A percentile compares a stretch with the other conserved stretches of the same genome.
Evolutionary conservation across 1,140 invertebrate genomes (phyloP).

Genomic region (Drosophila leontia): DNA sequence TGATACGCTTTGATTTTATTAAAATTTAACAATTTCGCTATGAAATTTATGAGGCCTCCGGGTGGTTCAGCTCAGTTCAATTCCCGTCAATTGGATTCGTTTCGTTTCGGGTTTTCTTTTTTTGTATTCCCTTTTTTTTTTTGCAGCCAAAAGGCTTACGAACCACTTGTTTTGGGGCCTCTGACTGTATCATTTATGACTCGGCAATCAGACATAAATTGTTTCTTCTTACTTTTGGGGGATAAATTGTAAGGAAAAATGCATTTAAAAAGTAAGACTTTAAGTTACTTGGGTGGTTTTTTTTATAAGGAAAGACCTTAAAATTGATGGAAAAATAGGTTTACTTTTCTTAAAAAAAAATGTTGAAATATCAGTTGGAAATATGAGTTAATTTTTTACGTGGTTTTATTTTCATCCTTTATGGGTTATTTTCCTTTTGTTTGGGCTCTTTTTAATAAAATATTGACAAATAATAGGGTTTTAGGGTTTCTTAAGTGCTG

Average conservation of each 20-base stretch:
- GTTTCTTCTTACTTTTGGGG: too few species aligned
- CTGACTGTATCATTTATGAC: slow-evolving; percentile 23
- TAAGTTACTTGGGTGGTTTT: background rate
- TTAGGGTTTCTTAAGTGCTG: background rate
- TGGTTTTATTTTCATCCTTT: background rate
- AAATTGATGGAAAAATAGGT: too few species aligned
- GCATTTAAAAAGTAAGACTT: background rate
- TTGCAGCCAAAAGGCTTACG: slow-evolving; percentile 31
- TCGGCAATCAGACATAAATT: slow-evolving; percentile 12
- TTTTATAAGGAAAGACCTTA: background rate
- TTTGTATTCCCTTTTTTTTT: background rate
- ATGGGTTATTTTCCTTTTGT: background rate
- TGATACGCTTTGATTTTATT: slow-evolving; percentile 83
- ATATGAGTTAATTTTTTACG: too few species aligned
- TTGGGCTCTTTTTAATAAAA: slow-evolving; percentile 2
- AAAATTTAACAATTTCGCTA: slow-evolving; percentile 81
- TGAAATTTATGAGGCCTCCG: slow-evolving; percentile 74
- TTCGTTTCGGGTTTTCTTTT: slow-evolving; percentile 2
- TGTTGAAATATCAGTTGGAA: too few species aligned
- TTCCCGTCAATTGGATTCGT: slow-evolving; percentile 46
- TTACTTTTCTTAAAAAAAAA: too few species aligned
- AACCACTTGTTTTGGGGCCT: slow-evolving; percentile 32
- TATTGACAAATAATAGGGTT: slow-evolving; percentile 6
- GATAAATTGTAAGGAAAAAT: background rate
- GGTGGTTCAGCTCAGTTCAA: slow-evolving; percentile 33